These are phyloP conservation scores for Alentia gelatinosa DNA, from an alignment of 2,888 invertebrate species.

Conservation along the genomic window DNA sequence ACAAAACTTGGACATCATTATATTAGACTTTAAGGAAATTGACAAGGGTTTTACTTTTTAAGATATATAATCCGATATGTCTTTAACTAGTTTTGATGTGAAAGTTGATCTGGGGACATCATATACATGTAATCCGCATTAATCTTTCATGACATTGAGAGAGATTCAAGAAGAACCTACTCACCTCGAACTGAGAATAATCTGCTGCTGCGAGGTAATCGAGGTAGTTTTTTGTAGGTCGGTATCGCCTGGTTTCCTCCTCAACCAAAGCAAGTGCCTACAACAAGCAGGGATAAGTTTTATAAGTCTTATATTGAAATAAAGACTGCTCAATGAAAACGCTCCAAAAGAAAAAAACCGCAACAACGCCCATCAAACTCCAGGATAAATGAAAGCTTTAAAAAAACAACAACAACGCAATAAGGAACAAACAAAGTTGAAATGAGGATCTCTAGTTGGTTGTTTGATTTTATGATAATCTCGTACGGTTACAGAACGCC, in stretches of 20 bases:
- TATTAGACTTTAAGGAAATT: background rate
- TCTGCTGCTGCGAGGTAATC: constrained; percentile 91
- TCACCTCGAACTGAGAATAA: constrained; percentile 90
- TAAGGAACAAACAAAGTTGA: background rate
- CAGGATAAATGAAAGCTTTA: background rate
- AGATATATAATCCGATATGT: background rate
- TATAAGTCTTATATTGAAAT: background rate
- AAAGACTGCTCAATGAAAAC: background rate
- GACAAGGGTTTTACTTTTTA: background rate
- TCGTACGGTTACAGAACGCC: no score
- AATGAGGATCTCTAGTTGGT: background rate
- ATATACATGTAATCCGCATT: background rate
- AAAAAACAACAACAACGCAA: background rate
- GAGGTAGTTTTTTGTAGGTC: constrained; percentile 98
- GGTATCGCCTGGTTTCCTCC: constrained; percentile 97
- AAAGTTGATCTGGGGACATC: background rate
- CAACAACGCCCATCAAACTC: background rate
- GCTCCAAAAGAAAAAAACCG: background rate
- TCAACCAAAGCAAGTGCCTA: constrained; percentile 90
- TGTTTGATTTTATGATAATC: no score
- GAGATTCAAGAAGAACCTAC: background rate
- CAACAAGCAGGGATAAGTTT: no score
- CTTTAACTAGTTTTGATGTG: background rate
- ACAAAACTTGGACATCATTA: background rate
- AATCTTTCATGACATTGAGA: background rate